Percentiles rank a stretch among this genome's conserved stretches.
phyloP scores from a whole-genome alignment of 2,888 invertebrate species.

The Galeopsomyia nigrocyanea region DNA sequence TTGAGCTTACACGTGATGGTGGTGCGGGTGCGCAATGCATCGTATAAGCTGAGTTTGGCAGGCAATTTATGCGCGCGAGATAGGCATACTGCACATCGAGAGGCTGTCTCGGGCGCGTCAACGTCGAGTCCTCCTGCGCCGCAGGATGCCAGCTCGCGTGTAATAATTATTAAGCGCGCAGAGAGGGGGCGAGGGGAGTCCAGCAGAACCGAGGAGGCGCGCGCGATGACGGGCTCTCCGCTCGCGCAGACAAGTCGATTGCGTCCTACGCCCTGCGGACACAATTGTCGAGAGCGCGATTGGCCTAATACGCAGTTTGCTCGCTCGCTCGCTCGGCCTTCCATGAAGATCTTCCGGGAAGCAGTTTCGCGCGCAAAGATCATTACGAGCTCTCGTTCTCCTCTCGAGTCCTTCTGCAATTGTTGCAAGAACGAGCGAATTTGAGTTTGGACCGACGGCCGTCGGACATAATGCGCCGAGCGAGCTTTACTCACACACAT shows the following conservation, averaged over 20 bases:
- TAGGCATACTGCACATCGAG: slow-evolving; percentile 32
- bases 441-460: too few relatives aligned
- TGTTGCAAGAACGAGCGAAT: too few relatives aligned
- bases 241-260: neutral
- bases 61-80: slow-evolving; percentile 58
- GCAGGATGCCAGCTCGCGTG: neutral
- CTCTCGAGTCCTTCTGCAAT: too few relatives aligned
- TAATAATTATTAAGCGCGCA: too few relatives aligned
- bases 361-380: slow-evolving; percentile 6
- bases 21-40: too few relatives aligned
- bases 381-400: slow-evolving; percentile 8
- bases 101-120: slow-evolving; percentile 6
- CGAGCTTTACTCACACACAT: too few relatives aligned
- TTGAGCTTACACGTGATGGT: too few relatives aligned
- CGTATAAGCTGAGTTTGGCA: too few relatives aligned
- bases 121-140: neutral
- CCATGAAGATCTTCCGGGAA: slow-evolving; percentile 15
- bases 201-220: slow-evolving; percentile 1
- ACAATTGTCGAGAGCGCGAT: too few relatives aligned
- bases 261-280: neutral
- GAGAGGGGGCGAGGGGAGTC: too few relatives aligned
- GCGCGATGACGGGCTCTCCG: neutral
- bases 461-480: too few relatives aligned
- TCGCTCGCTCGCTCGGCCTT: neutral
- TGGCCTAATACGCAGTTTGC: too few relatives aligned